Base-by-base conservation (phyloP, 2,888 invertebrate species). In the Macrosoma leucophasiata region DNA sequence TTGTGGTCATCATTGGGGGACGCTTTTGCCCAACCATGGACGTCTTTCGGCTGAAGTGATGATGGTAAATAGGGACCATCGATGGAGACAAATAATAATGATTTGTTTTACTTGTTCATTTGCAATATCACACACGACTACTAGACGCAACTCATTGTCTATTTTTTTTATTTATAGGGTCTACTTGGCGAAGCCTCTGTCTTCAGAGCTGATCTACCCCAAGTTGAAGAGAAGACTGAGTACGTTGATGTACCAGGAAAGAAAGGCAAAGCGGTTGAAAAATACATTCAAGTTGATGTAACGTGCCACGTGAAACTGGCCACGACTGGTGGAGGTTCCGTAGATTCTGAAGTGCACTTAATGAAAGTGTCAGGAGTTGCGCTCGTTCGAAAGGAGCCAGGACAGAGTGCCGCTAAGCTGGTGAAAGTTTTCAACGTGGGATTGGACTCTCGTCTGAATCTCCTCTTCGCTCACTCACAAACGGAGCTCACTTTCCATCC, bases 291-390 rank as follows among this genome's bases (percentile, higher is more conserved):
- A 52, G 87, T 91, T 4, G 90, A 90, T 48, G 89, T 90, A 22
- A 89, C 88, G 8, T 91, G 91, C 52, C 88, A 90, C 55, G 86
- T 90, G 24, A 86, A 86, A 49, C 60, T 90, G 36, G 84, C 86
- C 1, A 86, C 86, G 1, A 87, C 87, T 4, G 87, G 87, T 2
- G 87, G 88, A 4, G 84, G 86, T 4, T 82, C 86, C 1, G 86
- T 79, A 1, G 81, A 87, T 55, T 82, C 79, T 0, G 84, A 88
- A 49, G 87, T 87, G 15, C 87, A 89, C 48, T 70, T 88, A 1
- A 89, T 90, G 88, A 82, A 89, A 51, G 89, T 91, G 3, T 89
- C 89, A 7, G 91, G 90, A 24, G 85, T 88, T 8, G 91, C 90
- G 0, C 69, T 90, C 1, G 81, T 90, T 3, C 78, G 87, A 33